These are phyloP conservation scores for Echeneis naucrates DNA, from an alignment of 2,797 vertebrate species.

Conservation along the genomic window DNA sequence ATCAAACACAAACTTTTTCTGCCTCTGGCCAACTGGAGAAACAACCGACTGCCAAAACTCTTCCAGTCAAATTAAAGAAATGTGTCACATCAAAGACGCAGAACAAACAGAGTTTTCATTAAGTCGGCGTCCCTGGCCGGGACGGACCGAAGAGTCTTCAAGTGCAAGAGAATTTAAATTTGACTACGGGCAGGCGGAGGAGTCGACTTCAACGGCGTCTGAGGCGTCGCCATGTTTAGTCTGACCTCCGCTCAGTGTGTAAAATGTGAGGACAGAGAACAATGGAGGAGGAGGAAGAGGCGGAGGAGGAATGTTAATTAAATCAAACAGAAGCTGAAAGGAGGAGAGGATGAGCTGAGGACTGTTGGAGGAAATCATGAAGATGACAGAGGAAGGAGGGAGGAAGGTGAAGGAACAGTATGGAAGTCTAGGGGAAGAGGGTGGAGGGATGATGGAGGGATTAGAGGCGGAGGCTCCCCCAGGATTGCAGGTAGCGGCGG, in stretches of 20 bases:
- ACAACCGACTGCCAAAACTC: not conserved
- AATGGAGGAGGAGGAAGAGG: not conserved
- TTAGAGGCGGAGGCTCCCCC: conserved; percentile 36
- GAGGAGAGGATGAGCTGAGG: not conserved
- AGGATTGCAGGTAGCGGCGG: conserved; percentile 42
- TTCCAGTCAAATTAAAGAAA: conserved; percentile 7
- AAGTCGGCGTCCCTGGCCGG: not conserved
- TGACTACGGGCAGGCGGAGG: not conserved
- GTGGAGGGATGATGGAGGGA: not conserved
- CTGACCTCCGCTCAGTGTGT: conserved; percentile 2
- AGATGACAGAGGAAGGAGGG: not conserved
- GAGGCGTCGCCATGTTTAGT: not conserved
- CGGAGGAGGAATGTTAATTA: conserved; percentile 13
- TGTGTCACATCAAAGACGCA: conserved; percentile 17
- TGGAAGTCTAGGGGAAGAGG: not conserved
- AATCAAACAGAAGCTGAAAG: conserved; percentile 3
- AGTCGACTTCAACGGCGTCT: not conserved
- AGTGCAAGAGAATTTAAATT: not conserved
- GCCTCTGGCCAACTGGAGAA: not conserved
- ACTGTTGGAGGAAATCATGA: conserved; percentile 13
- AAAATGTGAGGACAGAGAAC: not conserved
- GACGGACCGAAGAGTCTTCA: not conserved
- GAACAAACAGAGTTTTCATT: conserved; percentile 19
- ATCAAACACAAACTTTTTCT: not conserved
- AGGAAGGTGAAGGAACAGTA: conserved; percentile 1